Evolutionary conservation across 2,888 invertebrate species (phyloP).

Genomic region (Galerucella pusilla): DNA sequence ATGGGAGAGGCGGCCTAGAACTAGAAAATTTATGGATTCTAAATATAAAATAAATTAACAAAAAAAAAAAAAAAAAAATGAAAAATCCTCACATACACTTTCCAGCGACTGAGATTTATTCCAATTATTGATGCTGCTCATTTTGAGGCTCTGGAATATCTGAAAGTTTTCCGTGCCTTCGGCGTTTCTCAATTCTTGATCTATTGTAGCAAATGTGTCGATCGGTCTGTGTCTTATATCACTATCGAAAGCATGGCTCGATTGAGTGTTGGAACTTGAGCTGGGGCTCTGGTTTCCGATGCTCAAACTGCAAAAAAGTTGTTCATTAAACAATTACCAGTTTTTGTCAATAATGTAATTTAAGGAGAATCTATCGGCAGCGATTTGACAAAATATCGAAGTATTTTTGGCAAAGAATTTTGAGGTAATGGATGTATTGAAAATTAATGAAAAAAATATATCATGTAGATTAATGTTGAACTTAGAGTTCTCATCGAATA

Average conservation of each 20-base stretch:
- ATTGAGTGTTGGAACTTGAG: conserved; percentile 62
- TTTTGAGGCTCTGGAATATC: conserved; percentile 60
- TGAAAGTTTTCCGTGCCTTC: conserved; percentile 59
- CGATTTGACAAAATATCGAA: too few species aligned
- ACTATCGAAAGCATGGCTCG: conserved; percentile 58
- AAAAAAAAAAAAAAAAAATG: neutral
- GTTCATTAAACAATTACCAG: too few species aligned
- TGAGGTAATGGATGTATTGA: too few species aligned
- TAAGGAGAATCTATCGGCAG: too few species aligned
- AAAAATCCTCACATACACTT: conserved; percentile 31
- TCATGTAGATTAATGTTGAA: too few species aligned
- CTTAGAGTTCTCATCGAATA: too few species aligned
- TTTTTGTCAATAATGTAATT: too few species aligned
- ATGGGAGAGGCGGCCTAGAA: neutral
- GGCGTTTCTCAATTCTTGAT: conserved; percentile 58
- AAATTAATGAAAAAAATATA: too few species aligned
- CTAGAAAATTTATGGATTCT: neutral
- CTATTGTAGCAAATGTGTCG: conserved; percentile 56
- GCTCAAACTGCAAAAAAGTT: conserved; percentile 53
- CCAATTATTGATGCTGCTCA: conserved; percentile 35
- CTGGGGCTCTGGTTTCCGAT: conserved; percentile 64
- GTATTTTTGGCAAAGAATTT: too few species aligned
- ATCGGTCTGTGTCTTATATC: conserved; percentile 57
- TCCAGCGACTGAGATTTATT: conserved; percentile 29
- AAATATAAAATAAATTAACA: neutral